Evolutionary conservation across 2,797 vertebrate species (phyloP).

Genomic region (Spinus olivaceus): DNA sequence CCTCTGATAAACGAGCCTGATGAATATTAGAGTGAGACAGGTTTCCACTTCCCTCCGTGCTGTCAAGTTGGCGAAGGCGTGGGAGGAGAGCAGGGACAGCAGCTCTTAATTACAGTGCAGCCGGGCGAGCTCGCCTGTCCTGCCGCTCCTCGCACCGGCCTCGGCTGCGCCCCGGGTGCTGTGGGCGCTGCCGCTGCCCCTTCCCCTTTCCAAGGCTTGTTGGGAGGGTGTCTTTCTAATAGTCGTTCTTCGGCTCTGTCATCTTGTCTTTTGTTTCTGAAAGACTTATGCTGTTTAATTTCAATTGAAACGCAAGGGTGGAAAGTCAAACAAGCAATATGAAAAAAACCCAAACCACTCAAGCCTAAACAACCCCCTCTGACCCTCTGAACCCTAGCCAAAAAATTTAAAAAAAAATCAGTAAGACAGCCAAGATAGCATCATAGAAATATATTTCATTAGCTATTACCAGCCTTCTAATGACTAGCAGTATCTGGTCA

Average conservation of each 20-base stretch:
- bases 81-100: not conserved
- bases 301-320: not conserved
- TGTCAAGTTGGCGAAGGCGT: not conserved
- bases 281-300: not conserved
- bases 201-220: fast-evolving
- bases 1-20: not conserved
- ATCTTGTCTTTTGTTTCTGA: not conserved
- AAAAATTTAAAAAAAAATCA: not conserved
- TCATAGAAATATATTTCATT: not conserved
- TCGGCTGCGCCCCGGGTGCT: fast-evolving
- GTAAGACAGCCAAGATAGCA: not conserved
- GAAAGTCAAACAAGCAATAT: not conserved
- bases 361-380: not conserved
- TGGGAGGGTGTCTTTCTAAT: too few species aligned
- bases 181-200: not conserved
- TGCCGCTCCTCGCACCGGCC: not conserved
- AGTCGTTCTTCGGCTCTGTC: fast-evolving
- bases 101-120: not conserved
- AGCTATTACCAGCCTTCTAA: not conserved
- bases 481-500: not conserved
- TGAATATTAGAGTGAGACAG: not conserved
- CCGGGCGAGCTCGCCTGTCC: not conserved
- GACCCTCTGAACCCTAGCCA: not conserved
- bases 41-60: not conserved
- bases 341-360: not conserved